Evolutionary conservation across 2,888 invertebrate species (phyloP), one percentile per base, ranked within the genome.

Genomic region (Acronicta alni): DNA sequence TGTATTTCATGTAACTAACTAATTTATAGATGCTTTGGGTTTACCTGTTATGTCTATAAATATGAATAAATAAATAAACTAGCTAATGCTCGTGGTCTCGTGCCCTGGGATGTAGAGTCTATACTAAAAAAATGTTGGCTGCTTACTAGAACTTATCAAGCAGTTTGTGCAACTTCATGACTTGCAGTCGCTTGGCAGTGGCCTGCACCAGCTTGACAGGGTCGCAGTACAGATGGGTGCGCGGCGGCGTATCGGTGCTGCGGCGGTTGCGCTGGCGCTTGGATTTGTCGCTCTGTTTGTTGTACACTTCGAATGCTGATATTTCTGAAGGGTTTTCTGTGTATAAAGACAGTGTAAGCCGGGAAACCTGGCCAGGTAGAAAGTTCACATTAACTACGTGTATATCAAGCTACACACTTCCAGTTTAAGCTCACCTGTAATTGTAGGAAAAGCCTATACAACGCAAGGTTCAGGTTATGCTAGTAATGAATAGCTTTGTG

Each of bases 151-250:
- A 93, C 70, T 94, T 93, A 43, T 94, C 94, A 1, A 96, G 86
- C 43, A 93, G 83, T 63, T 95, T 95, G 63, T 94, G 94, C 30
- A 96, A 81, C 0, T 88, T 74, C 79, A 87, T 86, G 38, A 96
- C 91, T 39, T 95, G 95, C 48, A 95, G 89, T 48, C 94, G 84
- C 77, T 95, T 95, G 1, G 96, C 95, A 1, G 94, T 82, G 35
- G 95, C 95, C 68, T 95, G 95, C 63, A 96, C 90, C 62, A 95
- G 82, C 72, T 95, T 89, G 42, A 96, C 89, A 2, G 96, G 95
- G 83, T 95, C 95, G 65, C 90, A 91, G 78, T 89, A 85, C n/a
- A 74, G 1, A 49, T 84, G 84, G 4, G 57, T 57, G 16, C 84
- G 79, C 26, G 85, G 81, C 3, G 85, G 83, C 0, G 87, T 81